Evolutionary conservation across 2,113 vertebrate species (phyloP), one percentile per base, ranked within the genome.

Genomic region (Oophaga pumilio): DNA sequence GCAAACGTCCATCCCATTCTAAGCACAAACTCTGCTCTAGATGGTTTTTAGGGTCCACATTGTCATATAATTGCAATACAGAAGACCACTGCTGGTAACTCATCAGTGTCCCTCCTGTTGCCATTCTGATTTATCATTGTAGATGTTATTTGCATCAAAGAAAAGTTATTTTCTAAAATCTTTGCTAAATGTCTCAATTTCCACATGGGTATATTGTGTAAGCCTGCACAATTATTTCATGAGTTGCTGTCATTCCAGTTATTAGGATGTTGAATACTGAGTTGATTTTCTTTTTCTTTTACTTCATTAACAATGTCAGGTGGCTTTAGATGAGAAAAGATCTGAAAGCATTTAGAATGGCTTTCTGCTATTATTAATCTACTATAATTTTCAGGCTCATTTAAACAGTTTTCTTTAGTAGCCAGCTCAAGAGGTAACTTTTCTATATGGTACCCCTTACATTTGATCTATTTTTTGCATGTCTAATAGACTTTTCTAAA

Each of bases 1-100:
- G 33, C 83, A 88, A 49, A 86, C 84, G 33, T 90, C 85, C 85
- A 85, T 56, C n/a, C 8, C 26, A 28, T 57, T 80, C 52, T 87
- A 53, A 87, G 14, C 62, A 79, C 64, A 20, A 28, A n/a, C 12
- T 28, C 57, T 88, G 73, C 69, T 24, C 14, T 76, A 33, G 9
- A 60, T 28, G 3, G 24, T 26, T 28, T 60, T 33, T 33, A 18
- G 56, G 4, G 33, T 43, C 14, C n/a, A 59, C n/a, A 78, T 15
- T 79, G 57, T 28, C 14, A 17, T 26, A 79, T 33, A 14, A 24
- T 4, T 57, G n/a, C 11, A 24, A 20, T 73, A 15, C 33, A 57
- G 18, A 24, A 24, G 28, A 49, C 1, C 12, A 6, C 49, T 68
- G 20, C 22, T 50, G 9, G 43, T 18, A 18, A 18, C 20, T 52